Base-by-base conservation (phyloP, 1,140 invertebrate genomes). In the Goniozus legneri region DNA sequence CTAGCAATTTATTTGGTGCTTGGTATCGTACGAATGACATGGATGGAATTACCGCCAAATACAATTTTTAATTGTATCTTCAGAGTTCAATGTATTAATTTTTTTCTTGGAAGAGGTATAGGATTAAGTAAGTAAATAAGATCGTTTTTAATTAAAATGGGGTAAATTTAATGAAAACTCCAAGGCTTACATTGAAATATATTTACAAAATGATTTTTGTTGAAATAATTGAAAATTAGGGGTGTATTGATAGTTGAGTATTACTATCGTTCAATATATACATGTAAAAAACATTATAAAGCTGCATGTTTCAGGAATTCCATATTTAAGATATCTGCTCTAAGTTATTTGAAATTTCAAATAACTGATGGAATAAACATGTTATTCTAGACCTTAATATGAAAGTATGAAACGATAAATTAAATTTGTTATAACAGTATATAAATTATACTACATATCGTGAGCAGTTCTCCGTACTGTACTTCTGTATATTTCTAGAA, bases 121-220 rank as follows among this genome's bases (percentile, higher is more conserved):
- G 32, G 32, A 33, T 8, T 8, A n/a, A 13, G 4, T 33, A 33
- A 13, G 32, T 57, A 37, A 42, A 27, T 14, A 19, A 41, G 18
- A 4, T 31, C 20, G 30, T n/a, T 8, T 47, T 21, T 14, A 35
- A 51, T 64, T 62, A 62, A 65, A 63, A 63, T 58, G 37, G 42
- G 45, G 33, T 44, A 57, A 51, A 43, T 65, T 54, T 66, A 60
- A 65, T 60, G 52, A 65, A 52, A 60, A 54, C 38, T 41, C 30
- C 19, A 47, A 55, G 60, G 37, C 56, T 50, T 60, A 57, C 43
- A 58, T 53, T 47, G 38, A 56, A 27, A 35, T 62, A 63, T 64
- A 50, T 58, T n/a, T 21, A 60, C 56, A 60, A 52, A 48, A 52
- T 52, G 44, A 30, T 20, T 31, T 44, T 52, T 40, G 54, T 58